Evolutionary conservation across 2,888 invertebrate species (phyloP).

Genomic region (Cyrtodaria siliqua): DNA sequence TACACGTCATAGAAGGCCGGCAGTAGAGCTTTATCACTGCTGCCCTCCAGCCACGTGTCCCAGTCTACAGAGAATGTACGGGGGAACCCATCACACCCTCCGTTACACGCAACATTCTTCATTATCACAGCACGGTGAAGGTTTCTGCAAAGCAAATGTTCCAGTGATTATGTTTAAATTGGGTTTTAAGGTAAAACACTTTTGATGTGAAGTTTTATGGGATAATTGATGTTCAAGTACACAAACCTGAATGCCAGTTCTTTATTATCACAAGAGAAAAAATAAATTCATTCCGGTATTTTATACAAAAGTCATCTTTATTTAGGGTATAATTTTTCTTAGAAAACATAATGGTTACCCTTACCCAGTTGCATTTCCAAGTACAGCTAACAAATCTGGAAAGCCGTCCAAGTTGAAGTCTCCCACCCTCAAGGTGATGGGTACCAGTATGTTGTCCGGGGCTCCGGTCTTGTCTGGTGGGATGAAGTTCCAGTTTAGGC

Average conservation of each 20-base stretch:
- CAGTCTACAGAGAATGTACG: slow-evolving; percentile 93
- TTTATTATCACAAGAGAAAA: too few relatives aligned
- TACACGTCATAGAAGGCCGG: slow-evolving; percentile 97
- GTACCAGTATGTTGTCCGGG: slow-evolving; percentile 60
- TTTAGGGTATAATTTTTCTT: too few relatives aligned
- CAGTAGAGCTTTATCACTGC: slow-evolving; percentile 88
- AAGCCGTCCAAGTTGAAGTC: slow-evolving; percentile 99
- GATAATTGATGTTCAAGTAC: too few relatives aligned
- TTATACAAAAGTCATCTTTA: too few relatives aligned
- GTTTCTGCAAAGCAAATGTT: slow-evolving; percentile 63
- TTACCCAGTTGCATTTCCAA: slow-evolving; percentile 84
- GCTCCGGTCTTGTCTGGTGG: slow-evolving; percentile 86
- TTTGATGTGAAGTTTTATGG: too few relatives aligned
- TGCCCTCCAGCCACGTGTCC: slow-evolving; percentile 88
- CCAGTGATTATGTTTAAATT: neutral
- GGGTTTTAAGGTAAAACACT: too few relatives aligned
- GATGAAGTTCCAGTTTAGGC: slow-evolving; percentile 89
- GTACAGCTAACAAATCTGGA: slow-evolving; percentile 94
- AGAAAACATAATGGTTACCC: too few relatives aligned
- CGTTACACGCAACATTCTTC: slow-evolving; percentile 92
- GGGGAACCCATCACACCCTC: slow-evolving; percentile 86
- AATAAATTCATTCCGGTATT: too few relatives aligned
- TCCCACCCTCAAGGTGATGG: slow-evolving; percentile 92
- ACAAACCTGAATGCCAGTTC: too few relatives aligned
- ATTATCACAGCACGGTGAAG: slow-evolving; percentile 89